A percentile compares a stretch with the other conserved stretches of the same genome.
phyloP scores from a whole-genome alignment of 2,888 invertebrate species.

The Oscheius sp. region DNA sequence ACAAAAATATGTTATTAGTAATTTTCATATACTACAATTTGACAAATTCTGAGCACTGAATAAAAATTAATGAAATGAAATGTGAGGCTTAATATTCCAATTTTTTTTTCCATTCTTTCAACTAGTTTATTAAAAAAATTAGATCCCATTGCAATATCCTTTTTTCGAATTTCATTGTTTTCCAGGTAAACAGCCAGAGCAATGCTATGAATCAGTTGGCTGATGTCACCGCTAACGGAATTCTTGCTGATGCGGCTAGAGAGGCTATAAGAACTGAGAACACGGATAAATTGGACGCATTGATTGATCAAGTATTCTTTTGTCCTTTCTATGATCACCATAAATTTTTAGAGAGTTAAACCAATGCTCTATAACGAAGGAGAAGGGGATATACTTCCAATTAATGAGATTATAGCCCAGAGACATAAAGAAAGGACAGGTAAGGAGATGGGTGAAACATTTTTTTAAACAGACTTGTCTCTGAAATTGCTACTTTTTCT shows the following conservation, averaged over 20 bases:
- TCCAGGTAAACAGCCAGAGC: conserved; percentile 50
- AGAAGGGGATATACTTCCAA: conserved; percentile 56
- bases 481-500: too few relatives aligned
- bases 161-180: too few relatives aligned
- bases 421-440: conserved; percentile 63
- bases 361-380: conserved; percentile 64
- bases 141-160: too few relatives aligned
- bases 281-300: conserved; percentile 46
- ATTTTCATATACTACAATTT: too few relatives aligned
- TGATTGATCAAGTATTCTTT: conserved; percentile 49
- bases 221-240: conserved; percentile 59
- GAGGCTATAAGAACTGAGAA: conserved; percentile 55
- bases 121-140: too few relatives aligned
- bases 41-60: too few relatives aligned
- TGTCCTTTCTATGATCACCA: background rate
- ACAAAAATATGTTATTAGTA: too few relatives aligned
- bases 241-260: conserved; percentile 56
- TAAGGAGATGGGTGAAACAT: background rate
- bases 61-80: too few relatives aligned
- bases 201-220: conserved; percentile 62
- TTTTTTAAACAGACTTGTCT: too few relatives aligned
- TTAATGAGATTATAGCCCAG: conserved; percentile 56
- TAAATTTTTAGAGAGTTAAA: conserved; percentile 52
- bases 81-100: too few relatives aligned
- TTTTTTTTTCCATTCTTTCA: background rate